These are phyloP conservation scores for Acrocera orbiculus DNA, from an alignment of 2,888 invertebrate species.

Conservation along the genomic window DNA sequence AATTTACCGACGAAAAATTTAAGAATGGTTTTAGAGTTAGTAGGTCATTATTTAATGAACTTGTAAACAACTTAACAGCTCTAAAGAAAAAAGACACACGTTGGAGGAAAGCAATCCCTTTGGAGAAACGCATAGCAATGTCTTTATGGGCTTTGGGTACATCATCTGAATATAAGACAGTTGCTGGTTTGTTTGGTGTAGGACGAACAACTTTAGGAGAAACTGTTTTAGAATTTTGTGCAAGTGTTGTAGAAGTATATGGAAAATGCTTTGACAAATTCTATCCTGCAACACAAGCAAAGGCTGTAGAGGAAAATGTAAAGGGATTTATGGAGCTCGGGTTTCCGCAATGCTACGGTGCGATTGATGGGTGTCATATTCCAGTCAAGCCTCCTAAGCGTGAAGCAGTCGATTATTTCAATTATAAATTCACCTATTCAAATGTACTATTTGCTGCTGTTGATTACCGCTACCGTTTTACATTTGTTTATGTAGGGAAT, in stretches of 20 bases:
- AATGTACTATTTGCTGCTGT: background rate
- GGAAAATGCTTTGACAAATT: background rate
- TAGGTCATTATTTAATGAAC: background rate
- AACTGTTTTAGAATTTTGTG: background rate
- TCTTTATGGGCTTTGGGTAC: background rate
- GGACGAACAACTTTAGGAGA: background rate
- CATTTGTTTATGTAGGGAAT: background rate
- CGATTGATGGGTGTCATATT: constrained; percentile 1
- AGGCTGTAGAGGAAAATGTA: background rate
- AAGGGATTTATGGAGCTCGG: background rate
- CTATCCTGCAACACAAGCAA: background rate
- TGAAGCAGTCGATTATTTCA: constrained; percentile 1
- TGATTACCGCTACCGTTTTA: background rate
- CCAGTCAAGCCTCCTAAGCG: background rate
- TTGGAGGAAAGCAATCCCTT: constrained; percentile 1
- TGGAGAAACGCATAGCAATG: background rate
- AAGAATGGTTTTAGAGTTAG: background rate
- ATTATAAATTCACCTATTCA: background rate
- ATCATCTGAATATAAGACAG: background rate
- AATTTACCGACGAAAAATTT: background rate
- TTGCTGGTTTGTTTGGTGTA: background rate
- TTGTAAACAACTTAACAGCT: background rate
- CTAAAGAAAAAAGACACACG: background rate
- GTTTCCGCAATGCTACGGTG: background rate
- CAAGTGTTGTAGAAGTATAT: background rate